phyloP scores from a whole-genome alignment of 2,797 vertebrate species.

The Champsocephalus esox region DNA sequence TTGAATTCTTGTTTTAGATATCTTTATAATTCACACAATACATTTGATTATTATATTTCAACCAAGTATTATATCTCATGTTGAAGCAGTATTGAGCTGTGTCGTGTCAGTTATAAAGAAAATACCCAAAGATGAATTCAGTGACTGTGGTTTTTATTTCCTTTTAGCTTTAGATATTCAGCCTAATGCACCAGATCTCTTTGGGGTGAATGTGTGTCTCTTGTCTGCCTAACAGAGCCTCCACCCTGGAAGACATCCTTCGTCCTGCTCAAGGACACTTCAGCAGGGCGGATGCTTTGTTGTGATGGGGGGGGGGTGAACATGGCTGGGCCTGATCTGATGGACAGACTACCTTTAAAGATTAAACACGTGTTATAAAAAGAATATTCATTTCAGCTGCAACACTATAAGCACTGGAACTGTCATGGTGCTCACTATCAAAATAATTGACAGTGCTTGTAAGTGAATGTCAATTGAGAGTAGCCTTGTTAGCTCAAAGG shows the following conservation, averaged over 20 bases:
- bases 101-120: too few relatives aligned
- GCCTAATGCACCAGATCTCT: background rate
- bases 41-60: background rate
- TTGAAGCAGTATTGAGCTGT: too few relatives aligned
- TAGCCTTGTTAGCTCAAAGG: constrained; percentile 52
- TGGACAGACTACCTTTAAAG: background rate
- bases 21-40: background rate
- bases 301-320: constrained; percentile 19
- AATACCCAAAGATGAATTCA: background rate
- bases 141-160: background rate
- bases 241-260: constrained; percentile 29
- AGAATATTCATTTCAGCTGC: too few relatives aligned
- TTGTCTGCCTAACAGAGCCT: constrained; percentile 11
- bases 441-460: background rate
- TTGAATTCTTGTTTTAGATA: background rate
- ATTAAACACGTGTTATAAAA: background rate
- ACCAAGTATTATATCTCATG: too few relatives aligned
- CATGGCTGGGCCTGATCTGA: constrained; percentile 16
- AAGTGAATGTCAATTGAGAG: background rate
- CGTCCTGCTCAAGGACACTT: constrained; percentile 69
- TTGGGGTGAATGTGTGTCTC: background rate
- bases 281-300: constrained; percentile 52
- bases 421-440: background rate
- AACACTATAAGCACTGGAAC: too few relatives aligned
- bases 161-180: background rate